Percentiles rank a stretch among this genome's conserved stretches.
Evolutionary conservation across 1,140 invertebrate species (phyloP).

Genomic region (Drosophila dunni): DNA sequence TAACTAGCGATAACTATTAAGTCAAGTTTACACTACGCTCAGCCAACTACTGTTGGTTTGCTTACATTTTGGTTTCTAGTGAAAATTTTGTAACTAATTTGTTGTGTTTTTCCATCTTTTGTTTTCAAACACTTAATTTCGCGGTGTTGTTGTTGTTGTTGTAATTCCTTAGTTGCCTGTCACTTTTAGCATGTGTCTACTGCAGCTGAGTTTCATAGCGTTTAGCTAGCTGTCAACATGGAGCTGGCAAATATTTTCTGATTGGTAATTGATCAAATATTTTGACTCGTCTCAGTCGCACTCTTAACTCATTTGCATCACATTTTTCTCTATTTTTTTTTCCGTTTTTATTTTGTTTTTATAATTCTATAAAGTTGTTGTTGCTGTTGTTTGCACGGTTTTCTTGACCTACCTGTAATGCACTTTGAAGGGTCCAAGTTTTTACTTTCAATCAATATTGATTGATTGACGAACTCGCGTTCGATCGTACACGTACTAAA

Average conservation of each 20-base stretch:
- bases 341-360: constrained; percentile 15
- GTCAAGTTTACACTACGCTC: neutral
- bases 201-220: constrained; percentile 61
- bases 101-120: constrained; percentile 38
- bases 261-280: constrained; percentile 77
- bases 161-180: constrained; percentile 73
- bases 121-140: constrained; percentile 57
- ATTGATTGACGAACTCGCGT: neutral
- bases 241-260: constrained; percentile 58
- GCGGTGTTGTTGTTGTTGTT: constrained; percentile 38
- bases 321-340: constrained; percentile 21
- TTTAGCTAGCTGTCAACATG: constrained; percentile 38
- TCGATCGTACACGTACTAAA: neutral
- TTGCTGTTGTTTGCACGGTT: constrained; percentile 24
- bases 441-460: constrained; percentile 66
- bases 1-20: constrained; percentile 6
- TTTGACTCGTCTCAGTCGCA: constrained; percentile 38
- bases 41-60: constrained; percentile 59
- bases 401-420: constrained; percentile 63
- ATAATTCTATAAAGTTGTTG: constrained; percentile 1
- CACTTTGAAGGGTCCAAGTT: constrained; percentile 42
- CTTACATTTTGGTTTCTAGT: constrained; percentile 43
- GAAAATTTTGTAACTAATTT: constrained; percentile 23
- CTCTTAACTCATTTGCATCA: constrained; percentile 50
- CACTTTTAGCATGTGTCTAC: constrained; percentile 78